These are phyloP conservation scores for Cephus nigrinus DNA, from an alignment of 2,888 invertebrate species.

Conservation along the genomic window DNA sequence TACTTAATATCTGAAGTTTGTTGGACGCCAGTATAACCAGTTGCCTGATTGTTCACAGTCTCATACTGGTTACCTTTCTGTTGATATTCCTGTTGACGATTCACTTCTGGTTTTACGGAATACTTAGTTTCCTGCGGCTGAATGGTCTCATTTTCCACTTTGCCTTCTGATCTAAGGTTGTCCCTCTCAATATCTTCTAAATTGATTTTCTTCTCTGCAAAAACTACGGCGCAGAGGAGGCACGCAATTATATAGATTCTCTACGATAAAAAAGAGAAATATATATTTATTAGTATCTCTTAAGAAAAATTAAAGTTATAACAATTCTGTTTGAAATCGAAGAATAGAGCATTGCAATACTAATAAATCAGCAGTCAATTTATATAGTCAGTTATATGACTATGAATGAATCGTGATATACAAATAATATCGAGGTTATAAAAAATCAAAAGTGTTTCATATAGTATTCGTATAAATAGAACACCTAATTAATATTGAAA, in stretches of 20 bases:
- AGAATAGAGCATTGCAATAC: not conserved
- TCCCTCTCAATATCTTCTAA: slow-evolving; percentile 82
- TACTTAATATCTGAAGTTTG: slow-evolving; percentile 36
- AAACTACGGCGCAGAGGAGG: slow-evolving; percentile 41
- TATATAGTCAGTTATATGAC: not conserved
- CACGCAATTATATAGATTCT: slow-evolving; percentile 42
- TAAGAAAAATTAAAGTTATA: slow-evolving; percentile 23
- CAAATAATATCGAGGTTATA: not conserved
- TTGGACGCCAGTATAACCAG: slow-evolving; percentile 27
- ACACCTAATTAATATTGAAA: not conserved
- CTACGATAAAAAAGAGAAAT: slow-evolving; percentile 31
- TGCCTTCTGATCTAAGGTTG: slow-evolving; percentile 73
- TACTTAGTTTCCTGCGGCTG: slow-evolving; percentile 41
- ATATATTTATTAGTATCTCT: not conserved
- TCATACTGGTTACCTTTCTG: slow-evolving; percentile 41
- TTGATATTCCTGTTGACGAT: slow-evolving; percentile 32
- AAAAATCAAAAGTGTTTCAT: not conserved
- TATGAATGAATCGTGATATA: not conserved
- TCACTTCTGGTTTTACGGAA: slow-evolving; percentile 36
- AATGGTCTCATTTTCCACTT: slow-evolving; percentile 49
- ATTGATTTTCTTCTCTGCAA: slow-evolving; percentile 74
- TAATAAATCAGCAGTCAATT: not conserved
- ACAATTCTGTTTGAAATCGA: not conserved
- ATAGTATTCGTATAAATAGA: too few relatives aligned
- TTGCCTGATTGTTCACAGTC: slow-evolving; percentile 28